Evolutionary conservation across 92 coral and sea anemone genomes (phyloP), one percentile per base, ranked within the genome.

Genomic region (Zoanthus sansibaricus): DNA sequence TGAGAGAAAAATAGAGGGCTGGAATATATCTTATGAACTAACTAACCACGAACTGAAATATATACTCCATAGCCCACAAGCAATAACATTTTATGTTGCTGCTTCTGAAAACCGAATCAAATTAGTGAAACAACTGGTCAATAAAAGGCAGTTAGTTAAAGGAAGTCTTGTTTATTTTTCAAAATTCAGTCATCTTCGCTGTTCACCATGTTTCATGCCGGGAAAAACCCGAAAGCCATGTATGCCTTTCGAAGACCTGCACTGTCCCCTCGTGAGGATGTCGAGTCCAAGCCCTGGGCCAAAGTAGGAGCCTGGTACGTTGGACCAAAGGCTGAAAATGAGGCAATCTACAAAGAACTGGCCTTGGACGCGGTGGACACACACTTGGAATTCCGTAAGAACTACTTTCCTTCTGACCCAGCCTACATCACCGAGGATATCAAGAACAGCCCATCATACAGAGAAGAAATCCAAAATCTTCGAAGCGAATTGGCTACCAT

Each of bases 381-480:
- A 13, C 93, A 91, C 71, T 55, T 80, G 31, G 30, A 85, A 6
- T 51, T 69, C 32, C 88, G 87, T 58, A 71, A 59, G 77, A 90
- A 91, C 21, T 95, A 94, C 77, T 95, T 88, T 61, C 98, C 98
- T 5, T 76, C 87, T 71, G 98, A 96, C 61, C 98, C 98, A 10
- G 92, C 82, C 0, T 96, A 85, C 83, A 89, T 96, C 78, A 94
- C 98, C 0, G 88, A 89, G 9, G 94, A 89, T 10, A 52, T 91
- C 71, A 92, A 90, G n/a, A 46, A 82, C 5, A 72, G 94, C 49
- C 64, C 14, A n/a, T 59, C 95, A 6, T 96, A 83, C 82, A 83
- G 87, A 37, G 82, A 82, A n/a, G 90, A 93, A 32, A 88, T 86
- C 66, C 33, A 54, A 30, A 87, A 89, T 31, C 84, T 93, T 20